Evolutionary conservation across 2,113 vertebrate genomes (phyloP).

Genomic region (Orycteropus afer): DNA sequence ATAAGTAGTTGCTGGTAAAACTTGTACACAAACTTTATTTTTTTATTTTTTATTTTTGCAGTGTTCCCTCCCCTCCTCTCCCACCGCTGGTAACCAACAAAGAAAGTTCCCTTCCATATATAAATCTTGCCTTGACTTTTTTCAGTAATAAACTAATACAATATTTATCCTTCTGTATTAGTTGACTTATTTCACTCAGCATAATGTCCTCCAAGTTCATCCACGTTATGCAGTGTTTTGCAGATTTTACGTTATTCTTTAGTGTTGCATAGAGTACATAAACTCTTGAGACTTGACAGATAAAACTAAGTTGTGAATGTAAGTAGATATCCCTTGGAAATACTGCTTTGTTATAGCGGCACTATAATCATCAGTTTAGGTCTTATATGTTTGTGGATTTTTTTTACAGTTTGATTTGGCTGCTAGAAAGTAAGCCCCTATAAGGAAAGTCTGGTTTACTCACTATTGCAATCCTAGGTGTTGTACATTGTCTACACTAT

Average conservation of each 20-base stretch:
- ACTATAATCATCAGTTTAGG: neutral
- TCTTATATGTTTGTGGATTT: neutral
- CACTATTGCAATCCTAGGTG: neutral
- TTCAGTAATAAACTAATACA: no score
- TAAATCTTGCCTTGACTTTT: no score
- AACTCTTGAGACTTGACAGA: neutral
- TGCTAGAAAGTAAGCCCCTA: neutral
- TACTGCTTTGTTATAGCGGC: neutral
- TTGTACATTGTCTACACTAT: neutral
- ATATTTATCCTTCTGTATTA: no score
- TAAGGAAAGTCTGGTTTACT: neutral
- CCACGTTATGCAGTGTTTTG: no score
- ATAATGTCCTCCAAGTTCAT: no score
- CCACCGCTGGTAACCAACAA: no score
- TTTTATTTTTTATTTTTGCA: no score
- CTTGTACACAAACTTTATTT: neutral
- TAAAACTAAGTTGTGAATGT: conserved; percentile 9
- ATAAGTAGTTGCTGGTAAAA: neutral
- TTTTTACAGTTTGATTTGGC: neutral
- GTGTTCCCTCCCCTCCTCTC: no score
- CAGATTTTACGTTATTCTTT: no score
- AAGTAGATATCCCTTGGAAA: neutral
- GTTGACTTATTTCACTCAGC: no score
- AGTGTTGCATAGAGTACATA: no score
- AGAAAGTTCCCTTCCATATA: no score